A percentile compares a stretch with the other conserved stretches of the same genome.
phyloP scores from a whole-genome alignment of 2,113 vertebrate species.

The Oryzias woworae region DNA sequence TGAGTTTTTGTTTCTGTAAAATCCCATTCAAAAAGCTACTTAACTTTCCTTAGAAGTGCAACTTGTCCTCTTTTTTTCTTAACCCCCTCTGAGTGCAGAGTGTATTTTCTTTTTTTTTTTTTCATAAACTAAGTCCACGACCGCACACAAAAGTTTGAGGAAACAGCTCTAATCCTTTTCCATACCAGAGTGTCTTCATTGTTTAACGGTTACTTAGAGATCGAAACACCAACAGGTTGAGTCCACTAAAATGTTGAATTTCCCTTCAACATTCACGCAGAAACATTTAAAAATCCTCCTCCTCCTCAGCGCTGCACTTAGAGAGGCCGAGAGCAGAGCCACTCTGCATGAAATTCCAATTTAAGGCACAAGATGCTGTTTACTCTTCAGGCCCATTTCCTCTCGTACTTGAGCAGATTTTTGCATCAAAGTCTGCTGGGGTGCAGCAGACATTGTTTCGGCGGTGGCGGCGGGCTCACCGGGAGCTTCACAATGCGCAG shows the following conservation, averaged over 20 bases:
- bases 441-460: conserved; percentile 41
- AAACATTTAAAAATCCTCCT: background rate
- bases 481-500: conserved; percentile 44
- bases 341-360: conserved; percentile 11
- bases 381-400: conserved; percentile 25
- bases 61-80: too few relatives aligned
- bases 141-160: background rate
- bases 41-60: too few relatives aligned
- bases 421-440: conserved; percentile 25
- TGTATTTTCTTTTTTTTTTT: too few relatives aligned
- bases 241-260: background rate
- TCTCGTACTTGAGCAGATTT: conserved; percentile 25
- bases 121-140: background rate
- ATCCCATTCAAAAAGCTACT: too few relatives aligned
- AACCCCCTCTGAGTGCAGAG: too few relatives aligned
- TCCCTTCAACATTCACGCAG: background rate
- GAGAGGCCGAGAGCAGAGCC: conserved; percentile 3
- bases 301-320: background rate
- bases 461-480: conserved; percentile 14
- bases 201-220: too few relatives aligned
- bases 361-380: conserved; percentile 22
- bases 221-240: background rate
- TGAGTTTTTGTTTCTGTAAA: too few relatives aligned
- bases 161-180: background rate
- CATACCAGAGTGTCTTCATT: too few relatives aligned